Conservation (phyloP, 2,888 invertebrate genomes). For the Ennomos fuscantarius region DNA sequence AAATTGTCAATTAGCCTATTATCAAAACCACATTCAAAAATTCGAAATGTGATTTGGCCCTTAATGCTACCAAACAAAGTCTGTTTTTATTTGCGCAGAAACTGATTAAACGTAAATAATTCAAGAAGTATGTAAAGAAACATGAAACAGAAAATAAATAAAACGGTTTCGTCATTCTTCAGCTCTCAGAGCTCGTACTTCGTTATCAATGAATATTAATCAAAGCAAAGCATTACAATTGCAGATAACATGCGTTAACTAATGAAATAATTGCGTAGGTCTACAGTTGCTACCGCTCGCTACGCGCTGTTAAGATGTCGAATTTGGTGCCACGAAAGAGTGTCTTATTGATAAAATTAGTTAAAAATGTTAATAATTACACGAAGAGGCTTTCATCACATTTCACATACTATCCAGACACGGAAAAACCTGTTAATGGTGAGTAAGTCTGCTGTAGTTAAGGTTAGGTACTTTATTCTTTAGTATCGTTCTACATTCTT, state of each 20-base stretch:
- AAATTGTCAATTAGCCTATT: neutral
- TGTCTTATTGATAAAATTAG: slow-evolving; percentile 54
- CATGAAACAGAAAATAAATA: slow-evolving; percentile 27
- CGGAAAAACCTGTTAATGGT: slow-evolving; percentile 78
- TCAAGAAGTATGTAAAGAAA: slow-evolving; percentile 2
- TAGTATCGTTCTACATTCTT: too few relatives aligned
- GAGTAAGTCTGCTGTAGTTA: slow-evolving; percentile 40
- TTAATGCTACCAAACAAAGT: neutral
- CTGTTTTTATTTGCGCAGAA: neutral
- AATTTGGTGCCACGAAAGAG: slow-evolving; percentile 59
- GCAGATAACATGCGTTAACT: slow-evolving; percentile 75
- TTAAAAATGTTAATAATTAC: slow-evolving; percentile 64
- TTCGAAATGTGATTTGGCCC: neutral
- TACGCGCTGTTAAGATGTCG: slow-evolving; percentile 55
- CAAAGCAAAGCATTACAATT: slow-evolving; percentile 71
- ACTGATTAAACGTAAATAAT: neutral
- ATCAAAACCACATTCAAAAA: too few relatives aligned
- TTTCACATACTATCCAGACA: slow-evolving; percentile 87
- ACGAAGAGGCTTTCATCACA: slow-evolving; percentile 79
- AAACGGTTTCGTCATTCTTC: slow-evolving; percentile 44
- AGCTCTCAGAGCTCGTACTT: slow-evolving; percentile 23
- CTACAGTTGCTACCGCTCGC: too few relatives aligned
- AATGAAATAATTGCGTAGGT: slow-evolving; percentile 49
- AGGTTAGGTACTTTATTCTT: too few relatives aligned
- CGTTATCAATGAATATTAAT: slow-evolving; percentile 58